Conservation (phyloP, 2,888 invertebrate species). For the Nymphalis c-album region DNA sequence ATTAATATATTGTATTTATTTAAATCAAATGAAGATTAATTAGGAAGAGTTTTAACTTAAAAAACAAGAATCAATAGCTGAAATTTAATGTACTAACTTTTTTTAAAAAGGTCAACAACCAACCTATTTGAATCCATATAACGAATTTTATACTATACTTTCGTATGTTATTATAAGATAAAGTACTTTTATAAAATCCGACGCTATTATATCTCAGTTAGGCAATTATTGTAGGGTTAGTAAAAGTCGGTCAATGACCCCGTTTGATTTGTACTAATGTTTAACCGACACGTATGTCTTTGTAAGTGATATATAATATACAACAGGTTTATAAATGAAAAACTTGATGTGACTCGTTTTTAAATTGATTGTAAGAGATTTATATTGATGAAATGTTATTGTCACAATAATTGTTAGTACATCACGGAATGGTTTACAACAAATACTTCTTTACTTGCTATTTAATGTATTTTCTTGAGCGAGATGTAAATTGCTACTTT, state of each 20-base stretch:
- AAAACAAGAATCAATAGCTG: no score
- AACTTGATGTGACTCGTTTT: not conserved
- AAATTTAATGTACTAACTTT: no score
- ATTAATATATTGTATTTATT: no score
- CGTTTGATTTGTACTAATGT: not conserved
- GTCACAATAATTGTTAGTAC: not conserved
- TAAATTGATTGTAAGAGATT: not conserved
- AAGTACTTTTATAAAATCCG: no score
- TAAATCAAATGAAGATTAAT: no score
- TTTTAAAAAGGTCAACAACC: no score
- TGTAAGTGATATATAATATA: constrained; percentile 8
- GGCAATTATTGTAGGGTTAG: not conserved
- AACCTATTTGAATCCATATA: no score
- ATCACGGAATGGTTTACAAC: not conserved
- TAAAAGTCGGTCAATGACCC: constrained; percentile 3
- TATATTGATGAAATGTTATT: not conserved
- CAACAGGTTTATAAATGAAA: constrained; percentile 9
- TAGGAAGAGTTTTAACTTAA: no score
- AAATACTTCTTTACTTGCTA: not conserved
- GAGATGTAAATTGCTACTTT: no score
- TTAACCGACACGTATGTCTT: constrained; percentile 3
- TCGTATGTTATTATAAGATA: no score
- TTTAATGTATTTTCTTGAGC: no score
- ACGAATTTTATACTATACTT: no score
- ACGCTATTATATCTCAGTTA: not conserved